Evolutionary conservation across 2,113 vertebrate genomes (phyloP).

Genomic region (Jacana jacana): DNA sequence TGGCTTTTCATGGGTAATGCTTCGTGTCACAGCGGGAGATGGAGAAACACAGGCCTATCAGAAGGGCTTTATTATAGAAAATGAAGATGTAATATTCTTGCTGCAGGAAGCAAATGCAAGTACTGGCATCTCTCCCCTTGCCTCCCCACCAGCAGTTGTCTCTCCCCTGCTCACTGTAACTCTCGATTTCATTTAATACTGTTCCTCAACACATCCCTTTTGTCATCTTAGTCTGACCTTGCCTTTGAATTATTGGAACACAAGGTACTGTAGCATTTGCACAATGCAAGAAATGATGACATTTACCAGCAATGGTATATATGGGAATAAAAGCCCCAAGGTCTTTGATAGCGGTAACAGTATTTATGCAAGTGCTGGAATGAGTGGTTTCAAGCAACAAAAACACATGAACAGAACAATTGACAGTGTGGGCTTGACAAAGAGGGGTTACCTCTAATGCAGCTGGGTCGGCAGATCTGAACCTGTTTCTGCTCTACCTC

Average conservation of each 20-base stretch:
- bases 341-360: neutral
- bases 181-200: neutral
- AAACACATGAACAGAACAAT: neutral
- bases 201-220: constrained; percentile 24
- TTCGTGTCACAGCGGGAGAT: neutral
- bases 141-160: neutral
- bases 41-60: neutral
- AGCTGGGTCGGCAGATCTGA: neutral
- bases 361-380: constrained; percentile 39
- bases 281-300: neutral
- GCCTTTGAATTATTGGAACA: constrained; percentile 11
- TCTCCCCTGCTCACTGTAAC: neutral
- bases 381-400: constrained; percentile 1
- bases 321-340: constrained; percentile 12
- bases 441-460: neutral
- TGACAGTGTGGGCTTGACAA: neutral
- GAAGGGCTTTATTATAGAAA: neutral
- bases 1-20: neutral
- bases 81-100: neutral
- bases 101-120: neutral
- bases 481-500: neutral
- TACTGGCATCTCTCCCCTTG: neutral
- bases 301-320: neutral
- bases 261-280: neutral
- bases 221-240: constrained; percentile 7